Percentiles rank a stretch among this genome's conserved stretches.
Conservation (phyloP, 2,113 vertebrate species). For the Dromaius novaehollandiae region DNA sequence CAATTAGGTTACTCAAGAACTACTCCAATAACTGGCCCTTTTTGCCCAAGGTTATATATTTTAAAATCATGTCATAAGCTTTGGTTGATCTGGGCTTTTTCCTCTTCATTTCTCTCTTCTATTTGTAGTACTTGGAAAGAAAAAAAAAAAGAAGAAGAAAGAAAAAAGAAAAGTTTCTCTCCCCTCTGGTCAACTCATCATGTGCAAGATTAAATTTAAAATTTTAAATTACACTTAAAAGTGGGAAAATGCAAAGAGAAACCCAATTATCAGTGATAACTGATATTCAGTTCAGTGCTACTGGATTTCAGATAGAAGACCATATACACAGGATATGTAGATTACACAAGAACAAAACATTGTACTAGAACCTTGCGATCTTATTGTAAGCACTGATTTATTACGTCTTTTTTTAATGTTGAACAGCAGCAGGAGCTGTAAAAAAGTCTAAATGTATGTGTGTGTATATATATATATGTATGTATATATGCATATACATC, state of each 20-base stretch:
- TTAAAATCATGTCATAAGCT: constrained; percentile 28
- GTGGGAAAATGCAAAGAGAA: background rate
- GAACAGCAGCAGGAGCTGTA: background rate
- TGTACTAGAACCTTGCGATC: background rate
- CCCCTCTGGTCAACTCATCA: background rate
- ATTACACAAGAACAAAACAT: background rate
- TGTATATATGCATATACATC: background rate
- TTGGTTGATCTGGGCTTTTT: background rate
- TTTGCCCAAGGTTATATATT: constrained; percentile 64
- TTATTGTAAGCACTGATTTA: background rate
- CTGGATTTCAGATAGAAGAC: background rate
- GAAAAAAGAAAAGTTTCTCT: background rate
- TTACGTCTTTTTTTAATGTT: background rate
- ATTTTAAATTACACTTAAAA: background rate
- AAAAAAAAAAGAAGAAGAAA: background rate
- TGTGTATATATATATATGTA: background rate
- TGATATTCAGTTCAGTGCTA: background rate
- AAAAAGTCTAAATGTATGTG: background rate
- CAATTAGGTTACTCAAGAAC: constrained; percentile 59
- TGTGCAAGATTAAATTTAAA: background rate
- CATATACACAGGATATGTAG: background rate
- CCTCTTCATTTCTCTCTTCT: background rate
- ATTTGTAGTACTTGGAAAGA: background rate
- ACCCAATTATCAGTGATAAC: background rate
- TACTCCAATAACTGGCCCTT: constrained; percentile 40